Evolutionary conservation across 2,797 vertebrate species (phyloP), one percentile per base, ranked within the genome.

Genomic region (Triplophysa yarkandensis): DNA sequence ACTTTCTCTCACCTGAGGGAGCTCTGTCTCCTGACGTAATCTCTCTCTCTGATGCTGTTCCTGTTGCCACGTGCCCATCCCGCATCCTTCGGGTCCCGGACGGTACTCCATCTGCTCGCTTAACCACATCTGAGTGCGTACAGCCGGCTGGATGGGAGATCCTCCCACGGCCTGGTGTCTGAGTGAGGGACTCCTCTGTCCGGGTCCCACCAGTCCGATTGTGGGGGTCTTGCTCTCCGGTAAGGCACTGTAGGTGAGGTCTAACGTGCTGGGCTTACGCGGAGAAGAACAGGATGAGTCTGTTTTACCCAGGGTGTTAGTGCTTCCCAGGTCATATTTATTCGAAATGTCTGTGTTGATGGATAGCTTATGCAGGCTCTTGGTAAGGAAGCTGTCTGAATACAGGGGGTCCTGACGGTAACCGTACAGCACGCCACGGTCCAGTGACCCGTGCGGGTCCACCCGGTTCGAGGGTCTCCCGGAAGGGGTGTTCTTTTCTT

Each of bases 71-170:
- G 89, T 71, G 6, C 43, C 64, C 8, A 87, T 82, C 6, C 87
- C 89, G 19, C 92, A 91, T 88, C 71, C 73, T 1, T 92, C 72
- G 80, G 83, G 68, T 0, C 91, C 74, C 16, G 92, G 77, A 79
- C 91, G 89, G 84, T 89, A 91, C 83, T 95, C 96, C 90, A 98
- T 86, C 88, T 98, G 97, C 68, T 98, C 95, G 0, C 93, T 96
- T 66, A 98, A 93, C 96, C 96, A 98, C 95, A 96, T 95, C 74
- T 98, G 95, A 30, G 96, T 98, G 74, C 95, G 91, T 30, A 96
- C 88, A 0, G 94, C 93, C 0, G 96, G 92, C 83, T 96, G 94
- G 41, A 95, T 93, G 6, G 95, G 94, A 30, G 94, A 88, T 9
- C 90, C 91, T 0, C 90, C 86, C 63, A 94, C 92, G 3, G 92